phyloP scores from a whole-genome alignment of 1,140 invertebrate species.

The Meloidogyne floridensis region DNA sequence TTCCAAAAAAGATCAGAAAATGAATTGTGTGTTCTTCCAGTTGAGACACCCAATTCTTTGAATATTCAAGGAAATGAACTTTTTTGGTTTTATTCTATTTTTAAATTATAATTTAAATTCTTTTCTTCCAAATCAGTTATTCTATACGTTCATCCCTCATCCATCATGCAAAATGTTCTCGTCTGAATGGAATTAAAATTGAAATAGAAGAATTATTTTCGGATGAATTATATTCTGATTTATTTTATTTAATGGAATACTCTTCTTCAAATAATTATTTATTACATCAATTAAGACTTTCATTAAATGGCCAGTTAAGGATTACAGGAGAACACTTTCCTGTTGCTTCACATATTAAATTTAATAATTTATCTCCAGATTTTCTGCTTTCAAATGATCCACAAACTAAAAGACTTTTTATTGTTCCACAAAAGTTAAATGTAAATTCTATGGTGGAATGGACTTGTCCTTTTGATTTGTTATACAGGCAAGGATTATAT shows the following conservation, averaged over 20 bases:
- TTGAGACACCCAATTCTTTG: conserved; percentile 17
- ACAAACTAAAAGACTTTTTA: conserved; percentile 27
- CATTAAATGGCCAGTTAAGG: conserved; percentile 14
- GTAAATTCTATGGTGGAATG: background rate
- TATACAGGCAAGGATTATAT: conserved; percentile 21
- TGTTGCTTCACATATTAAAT: background rate
- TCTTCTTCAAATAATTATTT: background rate
- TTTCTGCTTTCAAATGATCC: conserved; percentile 25
- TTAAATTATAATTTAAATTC: background rate
- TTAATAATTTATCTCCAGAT: background rate
- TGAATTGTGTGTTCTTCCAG: conserved; percentile 22
- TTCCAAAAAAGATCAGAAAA: conserved; percentile 13
- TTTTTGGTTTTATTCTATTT: conserved; percentile 17
- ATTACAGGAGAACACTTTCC: conserved; percentile 13
- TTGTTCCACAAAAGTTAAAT: background rate
- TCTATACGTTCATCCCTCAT: conserved; percentile 4
- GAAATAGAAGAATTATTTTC: background rate
- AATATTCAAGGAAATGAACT: conserved; percentile 11
- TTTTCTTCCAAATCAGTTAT: background rate
- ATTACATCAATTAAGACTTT: conserved; percentile 22
- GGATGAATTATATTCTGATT: conserved; percentile 27
- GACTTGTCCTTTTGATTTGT: conserved; percentile 33
- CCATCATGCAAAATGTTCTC: background rate
- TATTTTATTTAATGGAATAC: conserved; percentile 24
- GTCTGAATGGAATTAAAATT: conserved; percentile 15